A percentile compares a stretch with the other conserved stretches of the same genome.
Evolutionary conservation across 2,888 invertebrate genomes (phyloP).

Genomic region (Unio pictorum): DNA sequence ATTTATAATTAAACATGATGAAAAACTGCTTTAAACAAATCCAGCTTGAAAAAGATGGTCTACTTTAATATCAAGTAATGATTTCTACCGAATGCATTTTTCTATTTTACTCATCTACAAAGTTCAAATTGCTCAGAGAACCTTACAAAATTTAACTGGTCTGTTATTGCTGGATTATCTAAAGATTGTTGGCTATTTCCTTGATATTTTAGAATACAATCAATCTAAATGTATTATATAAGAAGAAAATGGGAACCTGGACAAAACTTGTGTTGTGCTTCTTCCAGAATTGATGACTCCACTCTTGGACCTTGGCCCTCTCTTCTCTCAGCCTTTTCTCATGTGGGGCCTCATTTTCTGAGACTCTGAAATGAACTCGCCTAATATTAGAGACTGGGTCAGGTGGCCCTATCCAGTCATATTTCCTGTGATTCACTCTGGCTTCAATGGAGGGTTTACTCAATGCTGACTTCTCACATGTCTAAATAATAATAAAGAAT

Average conservation of each 20-base stretch:
- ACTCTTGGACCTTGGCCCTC: constrained; percentile 81
- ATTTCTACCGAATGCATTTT: no score
- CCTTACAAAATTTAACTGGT: no score
- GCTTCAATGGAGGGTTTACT: constrained; percentile 4
- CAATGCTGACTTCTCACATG: constrained; percentile 4
- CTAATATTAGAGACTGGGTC: constrained; percentile 86
- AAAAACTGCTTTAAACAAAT: no score
- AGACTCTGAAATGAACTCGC: constrained; percentile 79
- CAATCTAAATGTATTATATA: background rate
- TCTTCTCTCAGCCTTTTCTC: constrained; percentile 79
- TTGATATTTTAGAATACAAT: background rate
- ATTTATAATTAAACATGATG: no score
- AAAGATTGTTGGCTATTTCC: no score
- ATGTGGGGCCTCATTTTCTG: constrained; percentile 78
- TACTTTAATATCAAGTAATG: no score
- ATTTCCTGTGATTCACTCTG: constrained; percentile 6
- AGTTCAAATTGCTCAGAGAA: no score
- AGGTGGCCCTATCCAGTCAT: constrained; percentile 85
- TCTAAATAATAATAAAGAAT: constrained; percentile 1
- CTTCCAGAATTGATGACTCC: constrained; percentile 90
- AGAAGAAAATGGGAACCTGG: constrained; percentile 73
- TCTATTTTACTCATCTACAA: no score
- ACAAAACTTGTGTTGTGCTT: constrained; percentile 85
- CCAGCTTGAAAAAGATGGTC: no score
- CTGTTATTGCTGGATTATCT: no score